These are phyloP conservation scores for Eospalax fontanierii DNA, from an alignment of 2,797 vertebrate species.

Conservation along the genomic window DNA sequence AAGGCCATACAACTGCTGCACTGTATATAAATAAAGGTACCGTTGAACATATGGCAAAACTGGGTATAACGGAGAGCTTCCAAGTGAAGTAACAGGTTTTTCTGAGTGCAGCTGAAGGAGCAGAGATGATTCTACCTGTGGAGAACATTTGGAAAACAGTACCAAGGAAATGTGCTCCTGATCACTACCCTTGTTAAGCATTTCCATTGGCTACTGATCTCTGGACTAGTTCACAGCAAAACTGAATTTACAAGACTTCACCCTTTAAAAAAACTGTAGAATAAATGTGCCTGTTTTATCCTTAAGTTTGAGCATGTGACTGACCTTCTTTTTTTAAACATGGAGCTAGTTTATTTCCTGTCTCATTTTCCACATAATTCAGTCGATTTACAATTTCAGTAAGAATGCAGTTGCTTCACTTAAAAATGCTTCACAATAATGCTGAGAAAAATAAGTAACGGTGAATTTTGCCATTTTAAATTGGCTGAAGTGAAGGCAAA, in stretches of 20 bases:
- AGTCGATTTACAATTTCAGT: slow-evolving; percentile 83
- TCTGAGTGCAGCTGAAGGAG: slow-evolving; percentile 97
- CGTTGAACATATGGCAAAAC: slow-evolving; percentile 94
- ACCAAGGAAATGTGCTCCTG: slow-evolving; percentile 97
- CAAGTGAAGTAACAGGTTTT: slow-evolving; percentile 98
- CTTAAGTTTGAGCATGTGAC: slow-evolving; percentile 68
- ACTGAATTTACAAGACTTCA: slow-evolving; percentile 72
- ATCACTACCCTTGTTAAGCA: slow-evolving; percentile 96
- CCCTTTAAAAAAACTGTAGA: slow-evolving; percentile 80
- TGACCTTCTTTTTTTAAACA: slow-evolving; percentile 82
- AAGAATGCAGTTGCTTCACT: slow-evolving; percentile 82
- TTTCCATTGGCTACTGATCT: slow-evolving; percentile 64
- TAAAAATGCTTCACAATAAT: background rate
- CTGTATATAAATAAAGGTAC: slow-evolving; percentile 96
- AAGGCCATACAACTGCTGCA: slow-evolving; percentile 93
- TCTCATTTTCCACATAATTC: slow-evolving; percentile 80
- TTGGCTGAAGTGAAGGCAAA: background rate
- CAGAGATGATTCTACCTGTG: slow-evolving; percentile 98
- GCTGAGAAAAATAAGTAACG: background rate
- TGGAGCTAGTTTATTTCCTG: slow-evolving; percentile 89
- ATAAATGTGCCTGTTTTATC: slow-evolving; percentile 77
- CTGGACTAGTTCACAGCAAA: slow-evolving; percentile 85
- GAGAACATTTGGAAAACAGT: slow-evolving; percentile 99
- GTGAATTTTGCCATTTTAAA: background rate
- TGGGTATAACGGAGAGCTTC: slow-evolving; percentile 98